phyloP scores from a whole-genome alignment of 2,797 vertebrate species.

The Fundulus diaphanus region DNA sequence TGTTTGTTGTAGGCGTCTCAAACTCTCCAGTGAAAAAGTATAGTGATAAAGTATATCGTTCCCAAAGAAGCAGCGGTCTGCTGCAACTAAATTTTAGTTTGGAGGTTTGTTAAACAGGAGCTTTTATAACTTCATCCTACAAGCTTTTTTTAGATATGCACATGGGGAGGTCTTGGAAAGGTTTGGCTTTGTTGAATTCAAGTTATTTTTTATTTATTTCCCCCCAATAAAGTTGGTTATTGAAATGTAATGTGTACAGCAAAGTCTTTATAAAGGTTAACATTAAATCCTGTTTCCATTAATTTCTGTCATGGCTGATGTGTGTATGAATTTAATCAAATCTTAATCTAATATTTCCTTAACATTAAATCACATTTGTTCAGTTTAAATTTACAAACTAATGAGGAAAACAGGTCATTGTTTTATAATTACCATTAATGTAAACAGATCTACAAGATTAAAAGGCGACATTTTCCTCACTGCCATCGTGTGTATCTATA shows the following conservation, averaged over 20 bases:
- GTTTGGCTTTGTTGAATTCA: background rate
- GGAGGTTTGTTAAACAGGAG: background rate
- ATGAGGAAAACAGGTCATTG: background rate
- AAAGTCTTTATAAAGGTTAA: background rate
- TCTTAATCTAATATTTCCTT: background rate
- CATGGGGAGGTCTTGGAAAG: background rate
- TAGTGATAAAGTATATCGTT: conserved; percentile 18
- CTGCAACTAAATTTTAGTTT: background rate
- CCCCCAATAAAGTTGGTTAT: background rate
- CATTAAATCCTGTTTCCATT: background rate
- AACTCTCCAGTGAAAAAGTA: background rate
- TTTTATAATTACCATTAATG: background rate
- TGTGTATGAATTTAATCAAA: too few relatives aligned
- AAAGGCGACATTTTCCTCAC: too few relatives aligned
- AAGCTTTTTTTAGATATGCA: background rate
- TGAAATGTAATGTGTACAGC: background rate
- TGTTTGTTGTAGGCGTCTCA: conserved; percentile 15
- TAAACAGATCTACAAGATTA: too few relatives aligned
- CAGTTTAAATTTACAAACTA: background rate
- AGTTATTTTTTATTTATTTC: background rate
- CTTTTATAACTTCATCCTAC: background rate
- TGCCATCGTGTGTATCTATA: too few relatives aligned
- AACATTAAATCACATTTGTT: background rate
- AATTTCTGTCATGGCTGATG: too few relatives aligned
- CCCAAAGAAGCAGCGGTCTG: background rate